Percentiles rank a stretch among this genome's conserved stretches.
Conservation (phyloP, 1,140 invertebrate genomes). For the Drosophila dunni region DNA sequence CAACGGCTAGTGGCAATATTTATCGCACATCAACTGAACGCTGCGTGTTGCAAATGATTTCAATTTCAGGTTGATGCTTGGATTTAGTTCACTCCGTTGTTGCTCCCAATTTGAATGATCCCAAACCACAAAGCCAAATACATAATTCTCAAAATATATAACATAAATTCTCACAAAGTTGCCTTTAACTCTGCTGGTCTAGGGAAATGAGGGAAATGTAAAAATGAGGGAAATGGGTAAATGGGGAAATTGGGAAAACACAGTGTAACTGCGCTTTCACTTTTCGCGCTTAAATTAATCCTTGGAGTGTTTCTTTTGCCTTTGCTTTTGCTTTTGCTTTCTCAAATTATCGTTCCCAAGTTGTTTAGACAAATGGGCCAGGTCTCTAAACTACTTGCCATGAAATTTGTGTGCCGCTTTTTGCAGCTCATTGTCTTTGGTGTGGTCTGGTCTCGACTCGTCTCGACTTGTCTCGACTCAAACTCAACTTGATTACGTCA, state of each 20-base stretch:
- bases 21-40: constrained; percentile 63
- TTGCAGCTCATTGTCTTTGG: neutral
- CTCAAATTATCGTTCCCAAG: constrained; percentile 76
- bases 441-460: neutral
- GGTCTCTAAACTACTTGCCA: constrained; percentile 52
- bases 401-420: constrained; percentile 39
- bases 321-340: constrained; percentile 30
- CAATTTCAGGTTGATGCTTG: constrained; percentile 34
- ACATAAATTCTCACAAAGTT: constrained; percentile 60
- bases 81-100: constrained; percentile 41
- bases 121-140: constrained; percentile 54
- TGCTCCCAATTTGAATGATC: constrained; percentile 44
- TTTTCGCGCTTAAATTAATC: constrained; percentile 72
- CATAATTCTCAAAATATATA: constrained; percentile 66
- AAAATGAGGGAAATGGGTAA: constrained; percentile 37
- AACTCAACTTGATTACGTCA: too few relatives aligned
- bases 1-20: constrained; percentile 55
- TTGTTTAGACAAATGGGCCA: constrained; percentile 55
- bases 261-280: constrained; percentile 59
- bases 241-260: constrained; percentile 41
- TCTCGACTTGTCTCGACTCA: neutral
- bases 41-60: constrained; percentile 62
- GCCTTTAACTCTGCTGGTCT: constrained; percentile 44
- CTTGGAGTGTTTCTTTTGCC: constrained; percentile 51
- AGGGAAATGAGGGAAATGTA: constrained; percentile 37